Evolutionary conservation across 2,888 invertebrate genomes (phyloP), one percentile per base, ranked within the genome.

Genomic region (Drosophila dives): DNA sequence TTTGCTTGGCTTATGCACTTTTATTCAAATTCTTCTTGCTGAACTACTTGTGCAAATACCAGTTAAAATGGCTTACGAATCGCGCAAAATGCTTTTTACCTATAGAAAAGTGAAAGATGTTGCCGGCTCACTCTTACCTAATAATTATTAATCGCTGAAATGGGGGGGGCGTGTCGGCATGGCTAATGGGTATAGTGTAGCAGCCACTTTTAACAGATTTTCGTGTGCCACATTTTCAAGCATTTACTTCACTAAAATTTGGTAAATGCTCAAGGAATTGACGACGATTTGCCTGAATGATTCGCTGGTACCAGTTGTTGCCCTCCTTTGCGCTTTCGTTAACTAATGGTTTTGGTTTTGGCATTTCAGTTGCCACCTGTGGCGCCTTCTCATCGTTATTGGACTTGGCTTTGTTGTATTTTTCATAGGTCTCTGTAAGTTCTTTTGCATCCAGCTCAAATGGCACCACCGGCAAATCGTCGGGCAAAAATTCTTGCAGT

Each of bases 381-480:
- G 74, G 75, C 33, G 81, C 71, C 72, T 89, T 89, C 62, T 88
- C 84, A 0, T 74, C 76, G 74, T 86, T 91, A 59, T 85, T 87
- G 34, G 63, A 50, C 64, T 90, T 84, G 17, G 82, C 81, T 48
- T 69, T 71, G 12, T 78, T 65, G 58, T 87, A 83, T 70, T 80
- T 53, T 12, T 32, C 50, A 1, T 32, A 6, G 15, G 45, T 17
- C 36, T 51, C 50, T 38, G 61, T 23, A 12, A 67, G 58, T 32
- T 75, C 58, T 20, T 67, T 51, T 10, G 48, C 53, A 8, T 91
- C 90, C 64, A 92, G 50, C 58, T 85, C 70, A 69, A 92, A 92
- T 4, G 92, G 89, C 32, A 78, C 85, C 33, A 92, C 81, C 0
- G 92, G 91, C 76, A 92, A 90, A 51, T 88, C 68, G 1, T 75